A percentile compares a stretch with the other conserved stretches of the same genome.
These are phyloP conservation scores for Ataeniobius toweri DNA, from an alignment of 2,797 vertebrate genomes.

Conservation along the genomic window DNA sequence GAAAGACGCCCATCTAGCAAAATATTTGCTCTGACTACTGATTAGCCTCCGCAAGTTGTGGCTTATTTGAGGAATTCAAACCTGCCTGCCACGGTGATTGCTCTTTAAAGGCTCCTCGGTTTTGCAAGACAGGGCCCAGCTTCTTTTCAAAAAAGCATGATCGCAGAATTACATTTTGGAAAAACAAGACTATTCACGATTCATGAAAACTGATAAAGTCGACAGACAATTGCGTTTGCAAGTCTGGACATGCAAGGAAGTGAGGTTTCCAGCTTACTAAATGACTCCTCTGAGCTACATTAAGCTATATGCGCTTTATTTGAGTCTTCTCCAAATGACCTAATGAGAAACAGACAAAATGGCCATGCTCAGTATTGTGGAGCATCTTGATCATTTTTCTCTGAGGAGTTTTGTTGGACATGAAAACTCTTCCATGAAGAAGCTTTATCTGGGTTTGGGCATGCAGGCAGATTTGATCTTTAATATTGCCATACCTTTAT, in stretches of 20 bases:
- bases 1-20: slow-evolving; percentile 73
- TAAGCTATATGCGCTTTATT: not conserved
- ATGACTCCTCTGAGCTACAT: not conserved
- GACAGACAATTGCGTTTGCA: not conserved
- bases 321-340: not conserved
- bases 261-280: not conserved
- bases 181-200: not conserved
- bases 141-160: not conserved
- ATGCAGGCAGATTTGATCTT: not conserved
- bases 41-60: slow-evolving; percentile 75
- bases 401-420: not conserved
- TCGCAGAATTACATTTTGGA: not conserved
- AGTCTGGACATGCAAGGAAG: slow-evolving; percentile 11
- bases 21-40: slow-evolving; percentile 58
- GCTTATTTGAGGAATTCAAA: slow-evolving; percentile 82
- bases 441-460: not conserved
- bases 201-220: not conserved
- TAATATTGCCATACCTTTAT: not conserved
- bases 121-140: not conserved
- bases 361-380: not conserved
- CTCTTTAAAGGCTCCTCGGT: slow-evolving; percentile 31
- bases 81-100: slow-evolving; percentile 44
- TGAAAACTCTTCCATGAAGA: not conserved
- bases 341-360: not conserved
- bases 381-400: not conserved